Percentiles rank a stretch among this genome's conserved stretches.
These are phyloP conservation scores for Babylonia areolata DNA, from an alignment of 1,140 invertebrate species.

Conservation along the genomic window DNA sequence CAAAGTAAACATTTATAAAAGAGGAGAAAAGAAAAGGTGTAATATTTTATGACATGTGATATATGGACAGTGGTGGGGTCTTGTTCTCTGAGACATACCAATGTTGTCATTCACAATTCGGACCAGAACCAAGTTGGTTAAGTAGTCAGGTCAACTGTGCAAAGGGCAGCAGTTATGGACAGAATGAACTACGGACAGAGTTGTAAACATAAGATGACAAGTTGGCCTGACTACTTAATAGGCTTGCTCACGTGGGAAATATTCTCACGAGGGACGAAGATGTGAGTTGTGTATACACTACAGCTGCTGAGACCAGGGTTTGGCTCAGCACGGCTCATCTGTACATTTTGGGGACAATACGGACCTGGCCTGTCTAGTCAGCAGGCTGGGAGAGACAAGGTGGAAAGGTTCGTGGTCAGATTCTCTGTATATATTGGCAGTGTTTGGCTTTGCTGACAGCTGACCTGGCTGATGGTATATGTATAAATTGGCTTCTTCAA, in stretches of 20 bases:
- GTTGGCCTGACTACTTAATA: conserved; percentile 19
- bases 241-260: conserved; percentile 38
- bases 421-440: conserved; percentile 43
- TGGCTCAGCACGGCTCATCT: conserved; percentile 18
- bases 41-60: conserved; percentile 16
- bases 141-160: conserved; percentile 5
- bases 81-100: conserved; percentile 29
- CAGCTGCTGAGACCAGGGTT: background rate
- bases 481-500: conserved; percentile 41
- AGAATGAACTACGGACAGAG: background rate
- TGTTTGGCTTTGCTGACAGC: conserved; percentile 31
- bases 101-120: conserved; percentile 36
- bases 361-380: background rate
- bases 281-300: conserved; percentile 25
- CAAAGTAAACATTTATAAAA: background rate
- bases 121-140: conserved; percentile 32
- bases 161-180: background rate
- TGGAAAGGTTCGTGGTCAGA: conserved; percentile 9
- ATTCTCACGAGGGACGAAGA: conserved; percentile 33
- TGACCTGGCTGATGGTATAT: conserved; percentile 27
- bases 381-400: conserved; percentile 14
- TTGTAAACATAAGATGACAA: background rate
- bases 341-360: conserved; percentile 36
- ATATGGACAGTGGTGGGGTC: conserved; percentile 18
- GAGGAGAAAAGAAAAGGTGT: background rate